Evolutionary conservation across 2,113 vertebrate species (phyloP).

Genomic region (Corythoichthys haematopterus): DNA sequence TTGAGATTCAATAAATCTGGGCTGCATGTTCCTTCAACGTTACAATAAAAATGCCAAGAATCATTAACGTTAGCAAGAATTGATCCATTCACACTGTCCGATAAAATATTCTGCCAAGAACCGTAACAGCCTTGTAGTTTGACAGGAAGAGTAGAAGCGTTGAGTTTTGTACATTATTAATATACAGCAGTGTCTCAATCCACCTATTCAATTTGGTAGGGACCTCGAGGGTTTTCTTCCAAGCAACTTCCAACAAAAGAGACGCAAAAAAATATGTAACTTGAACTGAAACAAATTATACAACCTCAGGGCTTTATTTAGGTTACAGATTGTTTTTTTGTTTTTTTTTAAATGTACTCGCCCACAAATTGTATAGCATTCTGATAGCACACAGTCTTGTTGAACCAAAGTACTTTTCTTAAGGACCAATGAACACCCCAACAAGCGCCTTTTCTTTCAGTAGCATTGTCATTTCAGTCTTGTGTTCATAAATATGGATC

Average conservation of each 20-base stretch:
- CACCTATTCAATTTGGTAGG: neutral
- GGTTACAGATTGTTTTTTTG: neutral
- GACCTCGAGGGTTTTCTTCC: neutral
- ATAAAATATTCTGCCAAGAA: neutral
- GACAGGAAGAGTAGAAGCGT: neutral
- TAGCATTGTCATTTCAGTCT: slow-evolving; percentile 5
- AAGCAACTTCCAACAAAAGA: neutral
- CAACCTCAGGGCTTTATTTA: neutral
- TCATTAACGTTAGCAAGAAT: neutral
- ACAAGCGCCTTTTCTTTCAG: slow-evolving; percentile 9
- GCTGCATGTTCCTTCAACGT: neutral
- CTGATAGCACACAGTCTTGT: neutral
- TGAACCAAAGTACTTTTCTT: neutral
- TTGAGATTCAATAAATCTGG: too few relatives aligned
- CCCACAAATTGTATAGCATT: too few relatives aligned
- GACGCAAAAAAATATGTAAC: neutral
- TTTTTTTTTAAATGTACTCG: too few relatives aligned
- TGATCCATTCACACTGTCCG: neutral
- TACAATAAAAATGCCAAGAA: neutral
- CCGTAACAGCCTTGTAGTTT: neutral
- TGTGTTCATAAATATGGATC: slow-evolving; percentile 1
- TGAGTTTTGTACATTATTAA: neutral
- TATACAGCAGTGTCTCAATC: neutral
- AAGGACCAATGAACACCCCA: neutral
- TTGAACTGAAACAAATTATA: neutral